These are phyloP conservation scores for Pelodiscus sinensis DNA, from an alignment of 2,113 vertebrate species.

Conservation along the genomic window DNA sequence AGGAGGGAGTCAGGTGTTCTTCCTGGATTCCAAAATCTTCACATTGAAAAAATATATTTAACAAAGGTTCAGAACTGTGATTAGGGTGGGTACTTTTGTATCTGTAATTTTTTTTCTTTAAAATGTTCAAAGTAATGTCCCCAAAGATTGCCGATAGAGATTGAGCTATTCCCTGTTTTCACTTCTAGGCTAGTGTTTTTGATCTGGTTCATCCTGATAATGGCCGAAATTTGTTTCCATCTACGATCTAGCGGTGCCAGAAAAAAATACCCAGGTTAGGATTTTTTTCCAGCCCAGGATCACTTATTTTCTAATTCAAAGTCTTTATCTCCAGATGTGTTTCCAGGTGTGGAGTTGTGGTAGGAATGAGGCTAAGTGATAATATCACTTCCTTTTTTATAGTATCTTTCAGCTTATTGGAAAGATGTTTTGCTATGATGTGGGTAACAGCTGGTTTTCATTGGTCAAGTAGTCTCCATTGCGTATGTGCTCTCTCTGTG, in stretches of 20 bases:
- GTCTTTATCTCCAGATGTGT: too few species aligned
- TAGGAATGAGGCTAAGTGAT: too few species aligned
- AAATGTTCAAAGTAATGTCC: not conserved
- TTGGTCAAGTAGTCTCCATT: too few species aligned
- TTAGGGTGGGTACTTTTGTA: not conserved
- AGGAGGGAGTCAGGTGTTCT: not conserved
- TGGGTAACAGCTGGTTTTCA: too few species aligned
- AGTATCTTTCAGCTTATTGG: too few species aligned
- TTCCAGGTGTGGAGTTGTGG: too few species aligned
- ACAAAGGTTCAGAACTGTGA: not conserved
- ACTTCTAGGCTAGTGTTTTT: not conserved
- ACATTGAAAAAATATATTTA: not conserved
- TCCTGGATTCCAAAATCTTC: not conserved
- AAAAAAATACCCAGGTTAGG: not conserved
- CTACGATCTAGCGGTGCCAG: fast-evolving
- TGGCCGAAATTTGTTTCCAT: not conserved
- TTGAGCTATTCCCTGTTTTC: not conserved
- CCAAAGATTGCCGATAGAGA: not conserved
- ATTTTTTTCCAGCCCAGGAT: too few species aligned
- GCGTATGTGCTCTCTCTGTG: too few species aligned
- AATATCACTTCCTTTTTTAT: too few species aligned
- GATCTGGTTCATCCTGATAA: not conserved
- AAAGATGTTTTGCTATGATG: too few species aligned
- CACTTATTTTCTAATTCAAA: too few species aligned
- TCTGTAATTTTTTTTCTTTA: not conserved